Evolutionary conservation across 2,888 invertebrate genomes (phyloP).

Genomic region (Lasiommata megera): DNA sequence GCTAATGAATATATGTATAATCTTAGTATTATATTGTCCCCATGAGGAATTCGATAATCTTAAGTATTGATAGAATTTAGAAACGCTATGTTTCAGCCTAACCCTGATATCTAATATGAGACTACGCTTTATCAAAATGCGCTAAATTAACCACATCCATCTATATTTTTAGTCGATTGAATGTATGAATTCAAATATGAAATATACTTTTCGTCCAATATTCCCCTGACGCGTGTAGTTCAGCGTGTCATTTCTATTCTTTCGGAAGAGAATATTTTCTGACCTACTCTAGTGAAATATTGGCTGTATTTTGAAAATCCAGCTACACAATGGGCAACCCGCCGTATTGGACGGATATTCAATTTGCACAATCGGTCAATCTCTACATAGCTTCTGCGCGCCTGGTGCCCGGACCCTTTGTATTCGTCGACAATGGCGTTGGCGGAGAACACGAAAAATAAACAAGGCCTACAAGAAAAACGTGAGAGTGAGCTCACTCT

Average conservation of each 20-base stretch:
- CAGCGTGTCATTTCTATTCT: conserved; percentile 31
- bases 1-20: no score
- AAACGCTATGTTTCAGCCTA: no score
- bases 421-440: conserved; percentile 59
- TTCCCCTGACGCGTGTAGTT: background rate
- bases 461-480: conserved; percentile 2
- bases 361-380: conserved; percentile 76
- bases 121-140: no score
- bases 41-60: no score
- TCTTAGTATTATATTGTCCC: no score
- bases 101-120: no score
- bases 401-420: conserved; percentile 62
- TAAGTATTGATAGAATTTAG: no score
- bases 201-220: background rate
- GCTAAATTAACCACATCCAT: no score
- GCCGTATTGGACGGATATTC: conserved; percentile 66
- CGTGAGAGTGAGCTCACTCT: no score
- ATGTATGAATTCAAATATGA: background rate
- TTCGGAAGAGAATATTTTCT: conserved; percentile 44
- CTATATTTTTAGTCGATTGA: no score
- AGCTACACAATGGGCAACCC: conserved; percentile 57
- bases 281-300: conserved; percentile 54
- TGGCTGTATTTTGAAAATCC: conserved; percentile 61
- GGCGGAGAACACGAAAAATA: conserved; percentile 46
- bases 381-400: conserved; percentile 58